Evolutionary conservation across 2,888 invertebrate genomes (phyloP).

Genomic region (Pogonocherus hispidulus): DNA sequence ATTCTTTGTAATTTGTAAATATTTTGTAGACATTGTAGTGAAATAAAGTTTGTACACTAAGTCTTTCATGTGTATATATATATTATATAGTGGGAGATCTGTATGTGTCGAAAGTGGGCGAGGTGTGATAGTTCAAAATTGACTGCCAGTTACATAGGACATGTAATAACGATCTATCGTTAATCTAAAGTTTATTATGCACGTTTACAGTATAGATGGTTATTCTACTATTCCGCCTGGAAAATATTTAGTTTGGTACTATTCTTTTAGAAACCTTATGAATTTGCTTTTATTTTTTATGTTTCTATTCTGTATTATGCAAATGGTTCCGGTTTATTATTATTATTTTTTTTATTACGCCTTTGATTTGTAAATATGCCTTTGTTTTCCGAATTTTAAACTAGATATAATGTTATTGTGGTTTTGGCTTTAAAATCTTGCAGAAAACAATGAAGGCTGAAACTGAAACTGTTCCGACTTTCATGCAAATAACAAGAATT

Average conservation of each 20-base stretch:
- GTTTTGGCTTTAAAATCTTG: constrained; percentile 23
- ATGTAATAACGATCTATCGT: constrained; percentile 44
- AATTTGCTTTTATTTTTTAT: constrained; percentile 36
- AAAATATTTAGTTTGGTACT: constrained; percentile 37
- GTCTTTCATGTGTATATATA: constrained; percentile 39
- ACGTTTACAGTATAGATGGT: constrained; percentile 41
- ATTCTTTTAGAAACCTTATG: constrained; percentile 15
- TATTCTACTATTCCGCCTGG: constrained; percentile 36
- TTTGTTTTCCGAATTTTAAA: constrained; percentile 24
- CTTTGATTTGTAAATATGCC: constrained; percentile 30
- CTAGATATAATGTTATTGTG: constrained; percentile 26
- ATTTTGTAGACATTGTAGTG: constrained; percentile 11
- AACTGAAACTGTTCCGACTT: constrained; percentile 32
- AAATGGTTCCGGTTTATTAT: constrained; percentile 43
- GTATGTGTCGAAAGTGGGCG: neutral
- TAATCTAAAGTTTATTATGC: constrained; percentile 44
- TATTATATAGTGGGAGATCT: neutral
- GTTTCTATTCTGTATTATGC: constrained; percentile 32
- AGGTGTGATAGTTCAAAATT: constrained; percentile 1
- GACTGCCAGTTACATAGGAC: constrained; percentile 22
- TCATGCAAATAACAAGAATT: constrained; percentile 20
- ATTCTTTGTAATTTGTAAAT: constrained; percentile 42
- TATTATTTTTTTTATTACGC: constrained; percentile 35
- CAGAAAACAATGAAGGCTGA: constrained; percentile 40
- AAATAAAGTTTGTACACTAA: constrained; percentile 12